A percentile compares a stretch with the other conserved stretches of the same genome.
Evolutionary conservation across 2,113 vertebrate species (phyloP).

Genomic region (Cyprinodon variegatus): DNA sequence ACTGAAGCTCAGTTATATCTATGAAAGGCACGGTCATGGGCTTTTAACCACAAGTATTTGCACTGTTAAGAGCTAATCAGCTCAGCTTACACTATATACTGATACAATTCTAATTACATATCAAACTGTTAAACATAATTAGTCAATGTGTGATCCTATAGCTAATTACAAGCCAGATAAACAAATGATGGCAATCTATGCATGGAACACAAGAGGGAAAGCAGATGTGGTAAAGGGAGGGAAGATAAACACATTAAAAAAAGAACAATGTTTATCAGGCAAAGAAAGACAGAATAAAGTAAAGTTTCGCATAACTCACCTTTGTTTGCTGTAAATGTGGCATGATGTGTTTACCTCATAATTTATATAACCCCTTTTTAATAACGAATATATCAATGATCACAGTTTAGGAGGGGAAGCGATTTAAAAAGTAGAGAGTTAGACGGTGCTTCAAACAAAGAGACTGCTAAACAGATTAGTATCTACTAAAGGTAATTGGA

Average conservation of each 20-base stretch:
- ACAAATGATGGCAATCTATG: constrained; percentile 69
- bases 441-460: constrained; percentile 32
- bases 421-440: constrained; percentile 37
- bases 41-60: constrained; percentile 74
- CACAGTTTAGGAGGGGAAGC: constrained; percentile 19
- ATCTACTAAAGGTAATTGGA: constrained; percentile 21
- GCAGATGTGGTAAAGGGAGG: constrained; percentile 54
- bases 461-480: not conserved
- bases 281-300: not conserved
- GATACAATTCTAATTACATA: constrained; percentile 79
- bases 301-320: not conserved
- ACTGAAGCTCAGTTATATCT: constrained; percentile 41
- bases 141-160: constrained; percentile 79
- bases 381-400: constrained; percentile 45
- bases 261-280: constrained; percentile 18
- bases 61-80: constrained; percentile 76
- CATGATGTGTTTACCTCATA: constrained; percentile 41
- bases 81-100: constrained; percentile 73
- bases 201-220: constrained; percentile 40
- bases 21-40: constrained; percentile 71
- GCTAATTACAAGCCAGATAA: constrained; percentile 73
- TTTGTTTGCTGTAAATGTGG: not conserved
- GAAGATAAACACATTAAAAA: constrained; percentile 30
- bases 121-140: constrained; percentile 77
- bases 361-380: too few relatives aligned